Evolutionary conservation across 2,113 vertebrate species (phyloP).

Genomic region (Toxotes chatareus): DNA sequence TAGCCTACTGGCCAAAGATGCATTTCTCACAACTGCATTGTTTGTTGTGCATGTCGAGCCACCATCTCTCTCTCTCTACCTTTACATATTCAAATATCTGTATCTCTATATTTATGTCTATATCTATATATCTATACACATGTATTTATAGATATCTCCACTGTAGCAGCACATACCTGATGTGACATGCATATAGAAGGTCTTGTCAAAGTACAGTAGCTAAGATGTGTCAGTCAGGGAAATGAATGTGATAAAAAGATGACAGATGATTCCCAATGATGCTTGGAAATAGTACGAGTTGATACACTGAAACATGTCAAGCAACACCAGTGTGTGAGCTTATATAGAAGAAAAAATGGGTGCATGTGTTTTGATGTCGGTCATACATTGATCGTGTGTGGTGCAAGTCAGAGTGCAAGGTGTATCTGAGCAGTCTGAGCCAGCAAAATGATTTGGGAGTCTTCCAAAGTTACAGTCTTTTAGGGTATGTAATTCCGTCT

Average conservation of each 20-base stretch:
- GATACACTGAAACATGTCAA: neutral
- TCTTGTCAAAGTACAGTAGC: neutral
- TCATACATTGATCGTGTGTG: neutral
- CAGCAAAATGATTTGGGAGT: neutral
- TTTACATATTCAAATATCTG: no score
- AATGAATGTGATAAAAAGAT: neutral
- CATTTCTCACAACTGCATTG: no score
- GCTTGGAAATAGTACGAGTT: neutral
- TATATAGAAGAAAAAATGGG: neutral
- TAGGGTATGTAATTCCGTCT: neutral
- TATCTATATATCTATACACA: no score
- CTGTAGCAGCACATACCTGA: neutral
- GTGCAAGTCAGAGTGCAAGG: neutral
- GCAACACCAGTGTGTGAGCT: neutral
- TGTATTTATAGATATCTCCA: no score
- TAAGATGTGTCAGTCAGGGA: neutral
- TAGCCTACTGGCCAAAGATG: no score
- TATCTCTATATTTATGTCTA: no score
- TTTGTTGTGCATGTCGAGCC: no score
- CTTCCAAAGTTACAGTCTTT: neutral
- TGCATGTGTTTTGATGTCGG: neutral
- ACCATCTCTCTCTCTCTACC: no score
- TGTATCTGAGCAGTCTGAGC: neutral
- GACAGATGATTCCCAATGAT: neutral
- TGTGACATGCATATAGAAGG: neutral